Base-by-base conservation (phyloP, 2,888 invertebrate genomes). In the Branchipolynoe longqiensis region DNA sequence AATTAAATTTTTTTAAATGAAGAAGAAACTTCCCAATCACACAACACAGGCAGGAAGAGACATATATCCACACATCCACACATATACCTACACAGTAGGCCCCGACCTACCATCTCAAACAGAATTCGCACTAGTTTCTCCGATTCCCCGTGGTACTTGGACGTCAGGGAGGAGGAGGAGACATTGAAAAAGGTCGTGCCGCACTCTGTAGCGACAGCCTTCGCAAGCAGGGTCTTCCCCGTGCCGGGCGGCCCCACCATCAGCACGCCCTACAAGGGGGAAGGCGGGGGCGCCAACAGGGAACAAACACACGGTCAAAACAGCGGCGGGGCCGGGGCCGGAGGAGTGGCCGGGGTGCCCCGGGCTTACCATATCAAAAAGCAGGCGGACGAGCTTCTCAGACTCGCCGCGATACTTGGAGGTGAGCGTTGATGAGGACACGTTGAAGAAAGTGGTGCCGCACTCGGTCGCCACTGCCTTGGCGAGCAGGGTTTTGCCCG, bases 391-490 rank as follows among this genome's bases (percentile, higher is more conserved):
- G 91, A 99, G 96, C 95, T 99, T 99, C 94, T 99, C 99, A 0
- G 98, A 98, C 95, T 99, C 99, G 28, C 99, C 99, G 84, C 99
- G 95, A 94, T 98, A 99, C 94, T 99, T 99, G 31, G 98, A 98
- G n/a, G 98, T 98, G 87, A 99, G 95, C 0, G 98, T 98, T 0
- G 98, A 98, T 0, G 98, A 98, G 22, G 98, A 98, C 0, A 99
- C 98, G 94, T 98, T 94, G 91, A 95, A 95, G 91, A 95, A 95
- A 4, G 95, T 95, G 1, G 94, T 94, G 38, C 94, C 93, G 89
- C 94, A 94, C 89, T 95, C 95, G 1, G 95, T 94, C 33, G 95
- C 95, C 18, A 95, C 94, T 12, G 95, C 95, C 89, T 95, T 95
- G 58, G 94, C 94, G 85, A 95, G 90, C 89, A 94, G 90, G 1